Conservation (phyloP, 2,113 vertebrate species). For the Oncorhynchus gorbuscha region DNA sequence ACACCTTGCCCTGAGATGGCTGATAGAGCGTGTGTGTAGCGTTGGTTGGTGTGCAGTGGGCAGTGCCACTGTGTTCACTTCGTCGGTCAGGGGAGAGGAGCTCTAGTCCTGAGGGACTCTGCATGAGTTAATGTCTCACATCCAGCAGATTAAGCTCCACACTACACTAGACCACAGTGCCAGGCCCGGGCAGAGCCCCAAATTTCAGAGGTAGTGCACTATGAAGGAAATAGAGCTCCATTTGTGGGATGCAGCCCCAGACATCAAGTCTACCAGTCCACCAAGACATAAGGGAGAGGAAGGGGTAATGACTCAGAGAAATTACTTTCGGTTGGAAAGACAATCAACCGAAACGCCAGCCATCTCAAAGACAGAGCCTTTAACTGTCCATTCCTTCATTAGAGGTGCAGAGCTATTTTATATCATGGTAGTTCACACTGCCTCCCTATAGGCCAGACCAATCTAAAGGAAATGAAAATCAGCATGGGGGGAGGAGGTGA, state of each 20-base stretch:
- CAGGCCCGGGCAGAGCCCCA: no score
- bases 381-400: slow-evolving; percentile 44
- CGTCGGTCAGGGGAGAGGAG: slow-evolving; percentile 32
- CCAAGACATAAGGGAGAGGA: slow-evolving; percentile 36
- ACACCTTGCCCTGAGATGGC: background rate
- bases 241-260: slow-evolving; percentile 16
- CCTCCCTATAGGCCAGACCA: background rate
- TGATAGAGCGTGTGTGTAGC: slow-evolving; percentile 12
- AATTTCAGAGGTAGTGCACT: no score
- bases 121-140: slow-evolving; percentile 50
- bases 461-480: background rate
- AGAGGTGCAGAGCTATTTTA: slow-evolving; percentile 14
- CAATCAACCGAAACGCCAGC: slow-evolving; percentile 26
- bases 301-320: slow-evolving; percentile 58
- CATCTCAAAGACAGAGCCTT: slow-evolving; percentile 6
- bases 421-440: background rate
- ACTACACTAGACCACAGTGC: no score
- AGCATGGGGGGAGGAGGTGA: no score
- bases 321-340: slow-evolving; percentile 36
- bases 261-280: slow-evolving; percentile 22
- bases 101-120: background rate
- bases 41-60: slow-evolving; percentile 8
- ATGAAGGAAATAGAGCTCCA: no score
- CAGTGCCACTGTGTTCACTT: slow-evolving; percentile 36
- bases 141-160: slow-evolving; percentile 51